Evolutionary conservation across 64 coral and sea anemone genomes (phyloP).

Genomic region (Exaiptasia diaphana): DNA sequence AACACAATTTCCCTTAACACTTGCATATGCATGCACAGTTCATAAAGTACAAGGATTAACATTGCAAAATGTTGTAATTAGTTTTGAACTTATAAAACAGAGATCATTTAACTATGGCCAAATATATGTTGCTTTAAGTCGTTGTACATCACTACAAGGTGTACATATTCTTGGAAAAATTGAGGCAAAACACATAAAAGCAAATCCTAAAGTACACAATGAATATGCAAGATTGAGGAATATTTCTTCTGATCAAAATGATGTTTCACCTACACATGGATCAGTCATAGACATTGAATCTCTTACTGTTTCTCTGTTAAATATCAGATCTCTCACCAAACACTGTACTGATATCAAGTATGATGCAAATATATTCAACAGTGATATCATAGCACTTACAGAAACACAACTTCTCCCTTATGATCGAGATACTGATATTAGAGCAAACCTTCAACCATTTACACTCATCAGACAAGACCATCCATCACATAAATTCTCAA

Average conservation of each 20-base stretch:
- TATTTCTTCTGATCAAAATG: constrained; percentile 33
- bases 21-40: constrained; percentile 35
- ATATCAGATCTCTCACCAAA: constrained; percentile 61
- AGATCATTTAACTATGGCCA: constrained; percentile 46
- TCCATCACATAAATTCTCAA: not conserved
- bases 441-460: constrained; percentile 37
- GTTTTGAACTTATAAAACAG: constrained; percentile 29
- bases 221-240: constrained; percentile 23
- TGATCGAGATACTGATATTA: constrained; percentile 30
- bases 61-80: constrained; percentile 43
- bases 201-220: constrained; percentile 39
- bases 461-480: constrained; percentile 10
- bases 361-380: constrained; percentile 38
- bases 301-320: constrained; percentile 43
- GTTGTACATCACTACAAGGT: constrained; percentile 38
- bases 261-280: constrained; percentile 44
- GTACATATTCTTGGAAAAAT: constrained; percentile 49
- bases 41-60: constrained; percentile 42
- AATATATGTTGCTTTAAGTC: constrained; percentile 37
- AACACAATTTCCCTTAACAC: constrained; percentile 62
- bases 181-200: constrained; percentile 38
- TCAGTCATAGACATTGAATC: constrained; percentile 10
- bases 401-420: constrained; percentile 48
- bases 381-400: constrained; percentile 48
- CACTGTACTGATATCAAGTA: constrained; percentile 45